Evolutionary conservation across 2,797 vertebrate species (phyloP).

Genomic region (Spinibarbus caldwelli): DNA sequence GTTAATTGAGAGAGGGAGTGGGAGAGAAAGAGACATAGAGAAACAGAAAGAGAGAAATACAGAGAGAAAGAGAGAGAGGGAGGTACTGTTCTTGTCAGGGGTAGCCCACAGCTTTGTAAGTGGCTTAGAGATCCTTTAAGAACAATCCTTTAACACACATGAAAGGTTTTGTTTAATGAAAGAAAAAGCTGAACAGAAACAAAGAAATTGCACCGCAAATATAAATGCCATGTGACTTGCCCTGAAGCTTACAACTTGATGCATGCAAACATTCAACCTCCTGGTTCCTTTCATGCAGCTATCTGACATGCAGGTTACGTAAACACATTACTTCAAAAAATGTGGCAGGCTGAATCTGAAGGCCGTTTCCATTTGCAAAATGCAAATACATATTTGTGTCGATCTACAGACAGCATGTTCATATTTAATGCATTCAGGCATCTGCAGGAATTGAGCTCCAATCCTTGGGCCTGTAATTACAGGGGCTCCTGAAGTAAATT

Average conservation of each 20-base stretch:
- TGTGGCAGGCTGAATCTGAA: constrained; percentile 35
- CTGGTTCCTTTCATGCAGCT: constrained; percentile 25
- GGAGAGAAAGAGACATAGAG: not conserved
- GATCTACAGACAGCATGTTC: constrained; percentile 60
- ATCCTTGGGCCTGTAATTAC: constrained; percentile 87
- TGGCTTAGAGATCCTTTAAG: not conserved
- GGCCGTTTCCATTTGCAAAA: constrained; percentile 46
- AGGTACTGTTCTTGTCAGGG: not conserved
- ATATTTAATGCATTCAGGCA: constrained; percentile 71
- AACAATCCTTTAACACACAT: constrained; percentile 8
- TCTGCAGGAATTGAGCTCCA: constrained; percentile 85
- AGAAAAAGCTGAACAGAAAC: constrained; percentile 5
- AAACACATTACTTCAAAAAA: constrained; percentile 50
- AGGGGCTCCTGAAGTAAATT: constrained; percentile 88
- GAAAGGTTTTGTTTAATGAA: constrained; percentile 8
- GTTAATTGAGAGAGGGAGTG: constrained; percentile 73
- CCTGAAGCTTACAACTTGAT: constrained; percentile 27
- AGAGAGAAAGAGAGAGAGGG: constrained; percentile 9
- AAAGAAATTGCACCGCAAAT: constrained; percentile 10
- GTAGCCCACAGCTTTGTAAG: constrained; percentile 7
- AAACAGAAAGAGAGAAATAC: constrained; percentile 11
- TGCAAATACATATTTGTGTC: constrained; percentile 62
- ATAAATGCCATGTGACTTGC: constrained; percentile 1
- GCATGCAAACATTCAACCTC: constrained; percentile 37
- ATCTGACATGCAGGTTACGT: constrained; percentile 42